Conservation (phyloP, 2,888 invertebrate species). For the Protula sp. region DNA sequence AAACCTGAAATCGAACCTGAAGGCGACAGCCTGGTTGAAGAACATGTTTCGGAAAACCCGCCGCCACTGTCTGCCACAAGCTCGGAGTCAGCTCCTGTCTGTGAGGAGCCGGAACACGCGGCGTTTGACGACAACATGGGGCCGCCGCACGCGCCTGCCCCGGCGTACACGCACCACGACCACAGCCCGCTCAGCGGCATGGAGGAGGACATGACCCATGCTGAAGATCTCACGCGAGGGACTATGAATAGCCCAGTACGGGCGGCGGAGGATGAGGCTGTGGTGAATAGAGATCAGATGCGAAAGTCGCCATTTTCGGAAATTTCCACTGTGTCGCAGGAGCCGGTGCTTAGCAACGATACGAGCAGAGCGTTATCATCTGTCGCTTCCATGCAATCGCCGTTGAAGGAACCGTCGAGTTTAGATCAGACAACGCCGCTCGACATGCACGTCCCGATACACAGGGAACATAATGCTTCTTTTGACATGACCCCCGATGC, state of each 20-base stretch:
- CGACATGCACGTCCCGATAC: too few species aligned
- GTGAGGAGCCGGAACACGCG: too few species aligned
- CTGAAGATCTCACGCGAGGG: not conserved
- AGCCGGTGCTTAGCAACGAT: too few species aligned
- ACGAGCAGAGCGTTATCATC: too few species aligned
- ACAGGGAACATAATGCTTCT: too few species aligned
- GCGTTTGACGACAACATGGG: not conserved
- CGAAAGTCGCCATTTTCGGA: not conserved
- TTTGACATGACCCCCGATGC: too few species aligned
- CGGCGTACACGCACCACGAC: not conserved
- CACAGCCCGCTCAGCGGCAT: not conserved
- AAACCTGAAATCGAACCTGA: not conserved
- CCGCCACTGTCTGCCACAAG: not conserved
- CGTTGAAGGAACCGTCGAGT: not conserved
- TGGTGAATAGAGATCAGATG: not conserved
- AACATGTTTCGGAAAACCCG: not conserved
- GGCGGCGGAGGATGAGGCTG: not conserved
- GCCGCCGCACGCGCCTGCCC: not conserved
- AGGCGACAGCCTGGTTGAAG: not conserved
- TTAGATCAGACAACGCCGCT: too few species aligned
- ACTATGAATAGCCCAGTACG: too few species aligned
- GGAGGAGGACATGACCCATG: not conserved
- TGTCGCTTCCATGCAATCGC: not conserved
- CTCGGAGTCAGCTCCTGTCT: not conserved
- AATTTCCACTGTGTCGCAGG: too few species aligned